Conservation (phyloP, 2,888 invertebrate species). For the Lasioglossum pauxillum region DNA sequence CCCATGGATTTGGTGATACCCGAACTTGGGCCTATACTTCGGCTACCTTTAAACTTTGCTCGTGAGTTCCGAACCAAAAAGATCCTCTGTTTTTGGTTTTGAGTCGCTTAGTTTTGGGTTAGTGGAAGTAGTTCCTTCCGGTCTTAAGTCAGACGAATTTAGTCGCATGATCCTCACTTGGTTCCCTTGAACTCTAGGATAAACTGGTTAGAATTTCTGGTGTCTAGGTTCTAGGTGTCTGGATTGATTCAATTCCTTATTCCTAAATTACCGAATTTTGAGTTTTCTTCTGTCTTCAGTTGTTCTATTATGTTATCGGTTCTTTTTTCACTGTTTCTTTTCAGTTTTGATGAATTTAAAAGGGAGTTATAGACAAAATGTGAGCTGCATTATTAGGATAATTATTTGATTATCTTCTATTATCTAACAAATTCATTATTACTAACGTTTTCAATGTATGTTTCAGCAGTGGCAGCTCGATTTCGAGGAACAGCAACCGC, state of each 20-base stretch:
- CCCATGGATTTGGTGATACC: not conserved
- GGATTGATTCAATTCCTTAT: not conserved
- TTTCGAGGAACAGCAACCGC: constrained; percentile 91
- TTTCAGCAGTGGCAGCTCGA: constrained; percentile 89
- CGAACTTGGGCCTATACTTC: not conserved
- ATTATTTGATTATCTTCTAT: not conserved
- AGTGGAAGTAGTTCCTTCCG: not conserved
- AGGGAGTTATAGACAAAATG: not conserved
- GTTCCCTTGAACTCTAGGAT: not conserved
- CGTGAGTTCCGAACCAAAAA: not conserved
- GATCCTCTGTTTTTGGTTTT: not conserved
- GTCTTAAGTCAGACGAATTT: not conserved
- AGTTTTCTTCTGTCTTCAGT: not conserved
- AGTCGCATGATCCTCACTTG: not conserved
- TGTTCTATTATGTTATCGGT: not conserved
- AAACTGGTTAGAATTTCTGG: not conserved
- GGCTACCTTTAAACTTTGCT: not conserved
- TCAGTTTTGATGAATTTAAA: not conserved
- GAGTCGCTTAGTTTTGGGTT: not conserved
- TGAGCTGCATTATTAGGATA: not conserved
- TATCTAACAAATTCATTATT: not conserved
- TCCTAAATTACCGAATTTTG: not conserved
- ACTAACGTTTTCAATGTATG: constrained; percentile 25
- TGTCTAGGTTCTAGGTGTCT: not conserved
- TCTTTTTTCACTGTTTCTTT: not conserved